Base-by-base conservation (phyloP, 2,113 vertebrate species). In the Python bivittatus region DNA sequence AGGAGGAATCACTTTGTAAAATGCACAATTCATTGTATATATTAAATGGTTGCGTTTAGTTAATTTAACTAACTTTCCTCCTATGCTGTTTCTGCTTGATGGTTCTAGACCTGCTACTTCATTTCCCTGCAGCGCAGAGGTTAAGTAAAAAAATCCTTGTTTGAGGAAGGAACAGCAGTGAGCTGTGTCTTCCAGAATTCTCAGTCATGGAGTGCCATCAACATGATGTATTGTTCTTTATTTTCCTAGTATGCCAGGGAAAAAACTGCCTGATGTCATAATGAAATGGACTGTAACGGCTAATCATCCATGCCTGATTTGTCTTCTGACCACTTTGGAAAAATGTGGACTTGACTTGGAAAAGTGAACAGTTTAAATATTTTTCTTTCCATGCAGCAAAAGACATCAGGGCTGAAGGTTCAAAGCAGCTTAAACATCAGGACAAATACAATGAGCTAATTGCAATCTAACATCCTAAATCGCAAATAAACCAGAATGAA, bases 211-310 rank as follows among this genome's bases (percentile, higher is more conserved):
- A 94, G 53, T 11, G 60, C 92, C 90, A 93, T 91, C 88, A 93
- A 85, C 91, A 93, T 94, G 92, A 94, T 94, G 44, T 84, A 94
- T 94, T 91, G 13, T 44, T 94, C 38, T 25, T 29, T 85, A 27
- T 84, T 93, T 84, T 92, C 17, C 93, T 88, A 91, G 54, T 22
- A 91, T 60, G 88, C 22, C 92, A 94, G 85, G 92, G 57, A 84
- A 86, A n/a, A 94, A 68, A 91, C 90, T 95, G 91, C 38, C 60
- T 27, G 93, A 92, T 93, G 56, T 88, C 86, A 88, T 92, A 93
- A 90, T 91, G 88, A 89, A 96, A 96, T 94, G 92, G 52, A 22
- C 52, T 95, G 42, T 90, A 94, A 95, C 53, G 89, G 84, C 60
- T 92, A 91, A 88, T 95, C 87, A 95, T 91, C 68, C 87, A 48